These are phyloP conservation scores for Dolichomitus sp. DNA, from an alignment of 2,888 invertebrate genomes.

Conservation along the genomic window DNA sequence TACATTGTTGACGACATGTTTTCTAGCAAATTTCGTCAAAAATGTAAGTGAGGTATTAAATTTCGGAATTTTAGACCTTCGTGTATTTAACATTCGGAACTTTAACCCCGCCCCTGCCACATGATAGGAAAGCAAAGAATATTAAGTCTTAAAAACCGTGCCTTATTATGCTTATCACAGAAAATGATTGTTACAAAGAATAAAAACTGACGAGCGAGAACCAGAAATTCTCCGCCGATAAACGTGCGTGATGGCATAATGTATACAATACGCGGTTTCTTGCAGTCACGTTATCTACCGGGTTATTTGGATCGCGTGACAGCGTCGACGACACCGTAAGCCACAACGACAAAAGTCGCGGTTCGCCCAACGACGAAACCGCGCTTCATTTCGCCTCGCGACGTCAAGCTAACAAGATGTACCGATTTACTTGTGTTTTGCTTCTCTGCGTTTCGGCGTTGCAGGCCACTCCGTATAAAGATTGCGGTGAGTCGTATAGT, in stretches of 20 bases:
- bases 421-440: conserved; percentile 58
- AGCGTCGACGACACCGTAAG: conserved; percentile 7
- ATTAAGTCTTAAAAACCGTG: neutral
- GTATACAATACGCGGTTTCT: conserved; percentile 5
- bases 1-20: no score
- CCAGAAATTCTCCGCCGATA: conserved; percentile 8
- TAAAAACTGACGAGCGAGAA: neutral
- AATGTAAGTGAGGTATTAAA: no score
- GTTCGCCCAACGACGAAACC: conserved; percentile 9
- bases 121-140: no score
- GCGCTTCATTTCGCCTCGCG: conserved; percentile 63
- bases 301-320: conserved; percentile 51
- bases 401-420: conserved; percentile 72
- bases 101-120: no score
- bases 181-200: neutral
- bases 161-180: neutral
- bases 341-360: neutral
- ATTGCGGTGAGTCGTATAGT: conserved; percentile 72
- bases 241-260: conserved; percentile 2
- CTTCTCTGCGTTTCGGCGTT: conserved; percentile 64
- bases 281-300: conserved; percentile 33
- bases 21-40: no score
- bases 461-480: conserved; percentile 40
- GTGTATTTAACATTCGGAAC: no score
- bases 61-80: no score